Percentiles rank a stretch among this genome's conserved stretches.
Evolutionary conservation across 2,888 invertebrate species (phyloP).

Genomic region (Miltochrista miniata): DNA sequence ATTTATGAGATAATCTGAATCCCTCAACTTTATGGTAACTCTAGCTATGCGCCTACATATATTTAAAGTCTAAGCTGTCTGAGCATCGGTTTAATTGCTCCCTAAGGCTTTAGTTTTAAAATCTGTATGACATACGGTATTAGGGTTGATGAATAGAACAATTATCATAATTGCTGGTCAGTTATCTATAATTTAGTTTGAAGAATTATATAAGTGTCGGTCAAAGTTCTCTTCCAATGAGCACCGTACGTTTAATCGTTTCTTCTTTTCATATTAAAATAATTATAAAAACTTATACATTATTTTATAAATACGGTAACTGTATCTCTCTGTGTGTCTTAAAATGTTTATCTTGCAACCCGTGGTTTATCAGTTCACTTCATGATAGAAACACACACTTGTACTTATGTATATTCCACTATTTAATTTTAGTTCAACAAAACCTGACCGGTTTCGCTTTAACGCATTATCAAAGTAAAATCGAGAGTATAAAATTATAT

Average conservation of each 20-base stretch:
- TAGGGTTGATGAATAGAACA: slow-evolving; percentile 54
- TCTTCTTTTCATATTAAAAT: slow-evolving; percentile 2
- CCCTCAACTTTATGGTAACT: slow-evolving; percentile 1
- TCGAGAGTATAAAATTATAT: too few species aligned
- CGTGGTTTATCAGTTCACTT: too few species aligned
- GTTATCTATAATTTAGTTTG: slow-evolving; percentile 23
- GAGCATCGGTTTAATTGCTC: slow-evolving; percentile 67
- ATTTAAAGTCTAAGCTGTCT: slow-evolving; percentile 52
- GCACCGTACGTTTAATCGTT: not conserved
- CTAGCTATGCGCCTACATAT: slow-evolving; percentile 29
- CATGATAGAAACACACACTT: too few species aligned
- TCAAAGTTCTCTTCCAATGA: slow-evolving; percentile 3
- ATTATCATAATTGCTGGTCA: slow-evolving; percentile 46
- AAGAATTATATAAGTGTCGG: slow-evolving; percentile 2
- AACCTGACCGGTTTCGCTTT: too few species aligned
- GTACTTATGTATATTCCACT: too few species aligned
- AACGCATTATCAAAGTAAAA: too few species aligned
- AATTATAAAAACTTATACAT: too few species aligned
- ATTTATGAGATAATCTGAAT: too few species aligned
- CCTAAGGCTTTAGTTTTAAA: slow-evolving; percentile 54
- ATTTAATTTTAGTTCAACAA: too few species aligned
- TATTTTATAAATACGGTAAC: too few species aligned
- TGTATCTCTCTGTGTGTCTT: too few species aligned
- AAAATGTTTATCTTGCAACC: too few species aligned
- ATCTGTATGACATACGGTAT: slow-evolving; percentile 48